These are phyloP conservation scores for Andinoacara biseriatus DNA, from an alignment of 2,113 vertebrate species.

Conservation along the genomic window DNA sequence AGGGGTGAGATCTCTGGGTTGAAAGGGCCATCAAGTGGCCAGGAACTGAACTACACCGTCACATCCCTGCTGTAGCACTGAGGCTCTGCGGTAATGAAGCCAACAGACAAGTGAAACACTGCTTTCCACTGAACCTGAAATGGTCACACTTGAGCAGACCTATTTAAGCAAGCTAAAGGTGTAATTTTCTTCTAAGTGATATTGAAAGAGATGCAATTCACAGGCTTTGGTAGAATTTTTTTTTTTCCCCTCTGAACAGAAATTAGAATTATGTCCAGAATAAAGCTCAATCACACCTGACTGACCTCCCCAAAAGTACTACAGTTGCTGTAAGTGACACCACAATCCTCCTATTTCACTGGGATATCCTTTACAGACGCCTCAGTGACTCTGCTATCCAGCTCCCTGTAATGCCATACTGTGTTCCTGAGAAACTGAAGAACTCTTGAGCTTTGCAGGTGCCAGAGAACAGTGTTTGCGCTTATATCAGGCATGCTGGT, in stretches of 20 bases:
- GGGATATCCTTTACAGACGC: constrained; percentile 65
- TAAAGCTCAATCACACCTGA: constrained; percentile 54
- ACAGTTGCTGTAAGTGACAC: constrained; percentile 62
- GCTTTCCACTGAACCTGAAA: constrained; percentile 51
- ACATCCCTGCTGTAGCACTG: background rate
- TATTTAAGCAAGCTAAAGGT: constrained; percentile 44
- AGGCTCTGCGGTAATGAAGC: constrained; percentile 33
- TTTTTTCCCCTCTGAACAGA: background rate
- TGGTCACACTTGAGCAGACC: constrained; percentile 44
- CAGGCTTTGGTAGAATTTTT: background rate
- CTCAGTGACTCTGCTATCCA: constrained; percentile 24
- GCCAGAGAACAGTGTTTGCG: background rate
- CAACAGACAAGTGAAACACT: constrained; percentile 27
- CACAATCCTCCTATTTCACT: constrained; percentile 59
- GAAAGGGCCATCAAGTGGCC: constrained; percentile 79
- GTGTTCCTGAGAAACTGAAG: constrained; percentile 60
- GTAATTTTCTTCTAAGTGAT: constrained; percentile 34
- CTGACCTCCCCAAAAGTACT: constrained; percentile 36
- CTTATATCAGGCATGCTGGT: constrained; percentile 3
- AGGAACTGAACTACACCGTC: constrained; percentile 55
- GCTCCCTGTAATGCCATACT: constrained; percentile 55
- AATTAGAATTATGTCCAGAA: constrained; percentile 31
- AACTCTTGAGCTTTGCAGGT: constrained; percentile 23
- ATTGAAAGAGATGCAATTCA: background rate
- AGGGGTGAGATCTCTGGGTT: constrained; percentile 58